These are phyloP conservation scores for Propsilocerus akamusi DNA, from an alignment of 1,140 invertebrate genomes.

Conservation along the genomic window DNA sequence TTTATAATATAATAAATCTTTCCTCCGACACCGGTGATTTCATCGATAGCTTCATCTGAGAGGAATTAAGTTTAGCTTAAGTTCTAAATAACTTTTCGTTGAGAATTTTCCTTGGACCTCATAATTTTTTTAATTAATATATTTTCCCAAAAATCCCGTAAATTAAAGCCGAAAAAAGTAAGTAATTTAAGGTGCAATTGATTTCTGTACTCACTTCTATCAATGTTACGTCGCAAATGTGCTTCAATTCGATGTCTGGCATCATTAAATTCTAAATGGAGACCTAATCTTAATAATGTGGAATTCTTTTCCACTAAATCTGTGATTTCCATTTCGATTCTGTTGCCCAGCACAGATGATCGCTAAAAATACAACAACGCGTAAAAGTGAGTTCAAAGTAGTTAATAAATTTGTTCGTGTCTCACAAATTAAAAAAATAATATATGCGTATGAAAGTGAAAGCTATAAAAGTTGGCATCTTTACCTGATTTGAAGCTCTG, in stretches of 20 bases:
- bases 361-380: conserved; percentile 38
- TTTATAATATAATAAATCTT: background rate
- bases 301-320: conserved; percentile 84
- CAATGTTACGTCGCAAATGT: conserved; percentile 89
- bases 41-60: background rate
- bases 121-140: conserved; percentile 7
- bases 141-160: conserved; percentile 7
- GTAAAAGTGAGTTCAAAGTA: background rate
- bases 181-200: too few relatives aligned
- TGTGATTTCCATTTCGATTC: conserved; percentile 96
- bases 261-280: conserved; percentile 92
- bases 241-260: conserved; percentile 80
- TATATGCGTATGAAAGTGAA: background rate
- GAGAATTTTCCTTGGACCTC: conserved; percentile 5
- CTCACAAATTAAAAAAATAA: background rate
- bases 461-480: conserved; percentile 8
- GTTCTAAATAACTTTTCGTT: conserved; percentile 6
- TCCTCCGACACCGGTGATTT: background rate
- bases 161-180: conserved; percentile 6
- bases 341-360: conserved; percentile 86
- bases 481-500: conserved; percentile 87
- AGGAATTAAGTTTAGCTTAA: conserved; percentile 6
- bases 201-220: conserved; percentile 85
- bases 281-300: conserved; percentile 73
- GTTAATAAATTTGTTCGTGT: background rate